Percentiles rank a stretch among this genome's conserved stretches.
These are phyloP conservation scores for Lycopodina hypogea DNA, from an alignment of 37 sponge, comb jelly and placozoan genomes.

Conservation along the genomic window DNA sequence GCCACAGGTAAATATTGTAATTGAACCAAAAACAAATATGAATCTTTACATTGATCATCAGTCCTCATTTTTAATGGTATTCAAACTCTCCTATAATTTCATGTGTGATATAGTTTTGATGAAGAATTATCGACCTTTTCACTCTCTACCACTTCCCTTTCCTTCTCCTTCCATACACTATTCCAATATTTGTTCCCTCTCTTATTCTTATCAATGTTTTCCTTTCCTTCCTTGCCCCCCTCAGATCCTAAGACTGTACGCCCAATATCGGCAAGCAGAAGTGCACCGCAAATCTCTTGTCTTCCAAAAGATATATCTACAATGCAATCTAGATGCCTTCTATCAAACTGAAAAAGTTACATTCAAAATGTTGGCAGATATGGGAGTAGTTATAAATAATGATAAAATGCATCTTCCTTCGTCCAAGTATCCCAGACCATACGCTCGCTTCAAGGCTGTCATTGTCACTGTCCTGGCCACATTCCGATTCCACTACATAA, in stretches of 20 bases:
- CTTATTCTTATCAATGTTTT: background rate
- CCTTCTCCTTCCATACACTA: too few relatives aligned
- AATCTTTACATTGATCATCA: too few relatives aligned
- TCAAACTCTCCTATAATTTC: too few relatives aligned
- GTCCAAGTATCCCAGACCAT: constrained; percentile 9
- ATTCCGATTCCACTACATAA: constrained; percentile 36
- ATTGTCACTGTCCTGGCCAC: constrained; percentile 24
- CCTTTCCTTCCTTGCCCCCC: background rate
- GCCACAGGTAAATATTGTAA: too few relatives aligned
- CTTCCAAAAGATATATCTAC: constrained; percentile 59
- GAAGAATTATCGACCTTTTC: too few relatives aligned
- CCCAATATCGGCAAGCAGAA: constrained; percentile 50
- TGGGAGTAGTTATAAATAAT: constrained; percentile 47
- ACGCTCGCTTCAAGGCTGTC: constrained; percentile 24
- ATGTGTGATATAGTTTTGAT: too few relatives aligned
- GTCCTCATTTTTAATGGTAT: too few relatives aligned
- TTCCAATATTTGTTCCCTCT: too few relatives aligned
- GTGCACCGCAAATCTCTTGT: constrained; percentile 47
- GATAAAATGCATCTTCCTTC: background rate
- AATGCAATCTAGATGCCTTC: constrained; percentile 58
- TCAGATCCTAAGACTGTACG: constrained; percentile 31
- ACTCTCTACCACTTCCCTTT: too few relatives aligned
- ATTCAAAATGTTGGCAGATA: constrained; percentile 56
- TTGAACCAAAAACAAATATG: too few relatives aligned
- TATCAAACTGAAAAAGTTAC: constrained; percentile 62